Evolutionary conservation across 1,140 invertebrate genomes (phyloP), one percentile per base, ranked within the genome.

Genomic region (Colletes latitarsis): DNA sequence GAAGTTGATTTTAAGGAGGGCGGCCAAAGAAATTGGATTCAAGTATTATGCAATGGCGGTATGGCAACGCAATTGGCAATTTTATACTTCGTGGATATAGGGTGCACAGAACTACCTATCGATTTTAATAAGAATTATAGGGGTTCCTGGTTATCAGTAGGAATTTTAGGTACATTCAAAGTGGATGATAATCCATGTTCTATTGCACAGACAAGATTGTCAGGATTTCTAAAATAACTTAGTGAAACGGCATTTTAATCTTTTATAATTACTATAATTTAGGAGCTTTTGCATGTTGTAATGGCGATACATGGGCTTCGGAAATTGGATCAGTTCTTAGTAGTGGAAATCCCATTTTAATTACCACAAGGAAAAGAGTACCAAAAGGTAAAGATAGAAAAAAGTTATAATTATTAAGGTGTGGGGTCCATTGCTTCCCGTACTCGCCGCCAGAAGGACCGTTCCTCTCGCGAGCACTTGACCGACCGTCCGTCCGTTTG

Each of bases 241-340:
- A 6, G 4, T n/a, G 41, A 30, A 49, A 3, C 21, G 1, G 19
- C 19, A 62, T 2, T 15, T 62, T 5, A 68, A 69, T 74, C 41
- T 43, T 19, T 72, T 68, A 73, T 64, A 15, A 5, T 68, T 19
- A 77, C 74, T 30, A 30, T 30, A 73, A 74, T 92, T 93, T 82
- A 96, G 96, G 96, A 87, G 94, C 96, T 4, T 94, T 98, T 84
- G 95, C 97, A 6, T 97, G 97, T 88, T 96, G 96, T 87, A 97
- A 97, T 91, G 98, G 97, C 8, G 98, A 99, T 89, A 98, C 98
- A 1, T 98, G 97, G 96, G 97, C 98, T 60, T 98, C 97, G 30
- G 98, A 98, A 93, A 91, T 98, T 57, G 98, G 97, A 49, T 95
- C 97, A 53, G 98, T 97, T 0, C 89, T 98, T 10, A 94, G 95